These are phyloP conservation scores for Chrysogorgia sp. DNA, from an alignment of 92 coral and sea anemone genomes.

Conservation along the genomic window DNA sequence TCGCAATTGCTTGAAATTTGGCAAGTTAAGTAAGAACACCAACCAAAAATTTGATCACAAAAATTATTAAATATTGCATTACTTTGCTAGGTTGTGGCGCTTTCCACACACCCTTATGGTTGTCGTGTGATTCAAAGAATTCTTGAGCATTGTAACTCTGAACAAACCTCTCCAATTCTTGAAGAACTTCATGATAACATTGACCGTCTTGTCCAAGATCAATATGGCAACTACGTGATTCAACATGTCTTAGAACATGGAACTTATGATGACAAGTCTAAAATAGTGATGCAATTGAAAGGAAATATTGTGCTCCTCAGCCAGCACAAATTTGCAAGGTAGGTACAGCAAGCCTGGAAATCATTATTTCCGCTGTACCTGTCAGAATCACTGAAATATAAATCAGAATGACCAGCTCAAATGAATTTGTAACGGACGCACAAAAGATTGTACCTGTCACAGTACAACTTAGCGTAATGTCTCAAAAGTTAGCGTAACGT, in stretches of 20 bases:
- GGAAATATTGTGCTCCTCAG: conserved; percentile 85
- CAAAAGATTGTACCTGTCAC: no score
- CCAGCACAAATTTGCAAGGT: conserved; percentile 99
- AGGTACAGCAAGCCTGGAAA: neutral
- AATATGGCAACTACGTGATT: conserved; percentile 97
- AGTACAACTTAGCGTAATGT: no score
- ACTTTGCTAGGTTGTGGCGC: conserved; percentile 72
- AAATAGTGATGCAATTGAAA: conserved; percentile 87
- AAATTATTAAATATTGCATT: neutral
- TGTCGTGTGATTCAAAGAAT: conserved; percentile 98
- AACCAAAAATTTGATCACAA: neutral
- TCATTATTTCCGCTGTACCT: no score
- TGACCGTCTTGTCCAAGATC: conserved; percentile 96
- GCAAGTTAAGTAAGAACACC: no score
- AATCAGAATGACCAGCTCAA: no score
- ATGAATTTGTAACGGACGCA: no score
- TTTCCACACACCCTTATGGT: conserved; percentile 98
- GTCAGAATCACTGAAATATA: neutral
- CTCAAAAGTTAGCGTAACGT: no score
- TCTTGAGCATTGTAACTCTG: conserved; percentile 90
- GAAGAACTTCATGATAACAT: conserved; percentile 90
- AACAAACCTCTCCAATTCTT: conserved; percentile 85
- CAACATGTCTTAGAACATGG: conserved; percentile 99
- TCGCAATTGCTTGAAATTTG: no score
- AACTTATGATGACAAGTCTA: conserved; percentile 88